A percentile compares a stretch with the other conserved stretches of the same genome.
phyloP scores from a whole-genome alignment of 2,113 vertebrate species.

The Pterocles orientalis region DNA sequence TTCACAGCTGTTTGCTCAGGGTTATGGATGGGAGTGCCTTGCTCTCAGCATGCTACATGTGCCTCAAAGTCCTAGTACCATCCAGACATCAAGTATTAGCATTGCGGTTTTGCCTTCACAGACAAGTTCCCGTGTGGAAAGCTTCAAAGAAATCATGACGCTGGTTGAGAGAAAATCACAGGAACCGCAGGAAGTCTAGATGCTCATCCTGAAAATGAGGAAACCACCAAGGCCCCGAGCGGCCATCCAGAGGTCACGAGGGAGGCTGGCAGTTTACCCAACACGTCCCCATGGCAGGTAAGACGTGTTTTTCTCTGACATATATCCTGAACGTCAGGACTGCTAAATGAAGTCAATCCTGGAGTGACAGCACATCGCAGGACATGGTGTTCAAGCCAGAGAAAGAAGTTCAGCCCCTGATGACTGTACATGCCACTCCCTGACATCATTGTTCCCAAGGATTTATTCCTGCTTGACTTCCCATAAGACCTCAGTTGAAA shows the following conservation, averaged over 20 bases:
- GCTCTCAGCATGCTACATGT: neutral
- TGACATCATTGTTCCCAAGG: neutral
- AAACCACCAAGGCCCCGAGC: rapidly evolving
- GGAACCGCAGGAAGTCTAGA: neutral
- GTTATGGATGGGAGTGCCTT: neutral
- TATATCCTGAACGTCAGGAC: neutral
- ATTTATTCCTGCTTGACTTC: neutral
- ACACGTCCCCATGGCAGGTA: neutral
- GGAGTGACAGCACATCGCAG: neutral
- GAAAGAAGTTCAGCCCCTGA: neutral
- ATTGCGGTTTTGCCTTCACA: neutral
- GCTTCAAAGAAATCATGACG: neutral
- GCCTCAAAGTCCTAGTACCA: neutral
- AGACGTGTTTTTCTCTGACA: neutral
- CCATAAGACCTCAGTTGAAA: neutral
- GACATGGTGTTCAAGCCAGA: neutral
- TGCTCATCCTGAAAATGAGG: neutral
- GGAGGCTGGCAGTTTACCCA: neutral
- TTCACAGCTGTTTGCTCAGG: neutral
- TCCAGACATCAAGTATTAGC: neutral
- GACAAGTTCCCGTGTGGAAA: neutral
- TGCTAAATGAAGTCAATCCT: neutral
- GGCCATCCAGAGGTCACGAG: neutral
- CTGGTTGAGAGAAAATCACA: neutral
- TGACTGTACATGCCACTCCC: neutral